Conservation (phyloP, 1,140 invertebrate species). For the Drosophila littoralis region DNA sequence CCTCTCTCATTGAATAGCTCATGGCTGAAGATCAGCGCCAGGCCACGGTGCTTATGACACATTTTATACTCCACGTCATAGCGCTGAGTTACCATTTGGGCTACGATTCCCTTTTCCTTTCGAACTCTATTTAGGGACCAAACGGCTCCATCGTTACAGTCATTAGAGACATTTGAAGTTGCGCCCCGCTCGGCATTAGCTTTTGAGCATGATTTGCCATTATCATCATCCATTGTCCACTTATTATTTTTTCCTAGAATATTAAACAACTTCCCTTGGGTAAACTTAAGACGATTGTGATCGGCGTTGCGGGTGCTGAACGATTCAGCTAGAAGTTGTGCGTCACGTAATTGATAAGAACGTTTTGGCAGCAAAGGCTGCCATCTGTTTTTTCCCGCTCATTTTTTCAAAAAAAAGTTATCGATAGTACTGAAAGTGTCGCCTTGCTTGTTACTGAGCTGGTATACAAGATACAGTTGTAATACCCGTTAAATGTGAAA, state of each 20-base stretch:
- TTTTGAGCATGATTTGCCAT: background rate
- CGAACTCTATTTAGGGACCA: background rate
- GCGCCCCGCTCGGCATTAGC: background rate
- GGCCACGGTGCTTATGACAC: slow-evolving; percentile 91
- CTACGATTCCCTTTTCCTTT: slow-evolving; percentile 32
- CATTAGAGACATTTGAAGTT: background rate
- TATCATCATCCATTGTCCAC: background rate
- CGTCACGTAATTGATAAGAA: no score
- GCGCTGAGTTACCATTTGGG: slow-evolving; percentile 87
- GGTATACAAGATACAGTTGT: no score
- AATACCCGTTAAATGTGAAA: no score
- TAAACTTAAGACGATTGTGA: no score
- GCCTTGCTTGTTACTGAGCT: no score
- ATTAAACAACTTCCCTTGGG: no score
- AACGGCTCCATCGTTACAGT: background rate
- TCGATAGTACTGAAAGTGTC: no score
- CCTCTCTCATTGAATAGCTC: slow-evolving; percentile 88
- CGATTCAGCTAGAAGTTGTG: no score
- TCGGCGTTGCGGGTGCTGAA: no score
- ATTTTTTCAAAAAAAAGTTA: no score
- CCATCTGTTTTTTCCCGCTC: no score
- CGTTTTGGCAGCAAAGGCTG: no score
- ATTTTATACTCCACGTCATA: slow-evolving; percentile 92
- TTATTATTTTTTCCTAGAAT: background rate
- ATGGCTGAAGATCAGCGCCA: slow-evolving; percentile 95